A percentile compares a stretch with the other conserved stretches of the same genome.
phyloP scores from a whole-genome alignment of 2,888 invertebrate genomes.

The Sinhomidia bicolor region DNA sequence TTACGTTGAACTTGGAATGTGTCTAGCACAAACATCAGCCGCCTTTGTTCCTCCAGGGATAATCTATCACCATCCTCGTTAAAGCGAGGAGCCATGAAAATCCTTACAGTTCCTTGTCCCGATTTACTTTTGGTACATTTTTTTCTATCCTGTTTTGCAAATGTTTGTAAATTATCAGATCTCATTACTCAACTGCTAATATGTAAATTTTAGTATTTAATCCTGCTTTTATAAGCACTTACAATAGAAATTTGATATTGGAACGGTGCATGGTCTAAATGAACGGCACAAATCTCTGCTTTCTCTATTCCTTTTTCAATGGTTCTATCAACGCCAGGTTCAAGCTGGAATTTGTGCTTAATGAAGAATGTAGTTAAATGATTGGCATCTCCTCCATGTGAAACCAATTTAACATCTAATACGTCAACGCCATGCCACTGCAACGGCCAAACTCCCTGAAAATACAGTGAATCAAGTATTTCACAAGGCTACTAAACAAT shows the following conservation, averaged over 20 bases:
- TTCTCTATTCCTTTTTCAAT: slow-evolving; percentile 54
- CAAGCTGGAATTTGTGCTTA: slow-evolving; percentile 61
- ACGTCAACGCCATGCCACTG: slow-evolving; percentile 70
- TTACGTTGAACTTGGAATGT: slow-evolving; percentile 64
- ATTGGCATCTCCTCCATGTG: slow-evolving; percentile 42
- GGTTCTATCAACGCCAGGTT: slow-evolving; percentile 65
- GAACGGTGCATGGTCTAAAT: slow-evolving; percentile 70
- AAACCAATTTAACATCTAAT: slow-evolving; percentile 15
- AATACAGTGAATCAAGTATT: not conserved
- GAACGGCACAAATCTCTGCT: slow-evolving; percentile 64
- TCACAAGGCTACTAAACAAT: not conserved
- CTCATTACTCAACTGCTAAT: too few species aligned
- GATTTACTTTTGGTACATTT: slow-evolving; percentile 64
- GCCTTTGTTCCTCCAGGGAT: slow-evolving; percentile 49
- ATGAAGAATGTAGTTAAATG: slow-evolving; percentile 61
- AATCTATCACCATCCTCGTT: slow-evolving; percentile 66
- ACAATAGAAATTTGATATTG: slow-evolving; percentile 65
- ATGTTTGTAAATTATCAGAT: too few species aligned
- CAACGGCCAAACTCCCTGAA: slow-evolving; percentile 68
- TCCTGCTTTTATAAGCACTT: too few species aligned
- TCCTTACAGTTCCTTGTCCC: slow-evolving; percentile 63
- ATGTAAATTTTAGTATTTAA: too few species aligned
- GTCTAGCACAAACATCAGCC: slow-evolving; percentile 69
- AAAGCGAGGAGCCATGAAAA: slow-evolving; percentile 73
- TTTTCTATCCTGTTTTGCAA: slow-evolving; percentile 56